A percentile compares a stretch with the other conserved stretches of the same genome.
Conservation (phyloP, 2,888 invertebrate species). For the Lysandra bellargus region DNA sequence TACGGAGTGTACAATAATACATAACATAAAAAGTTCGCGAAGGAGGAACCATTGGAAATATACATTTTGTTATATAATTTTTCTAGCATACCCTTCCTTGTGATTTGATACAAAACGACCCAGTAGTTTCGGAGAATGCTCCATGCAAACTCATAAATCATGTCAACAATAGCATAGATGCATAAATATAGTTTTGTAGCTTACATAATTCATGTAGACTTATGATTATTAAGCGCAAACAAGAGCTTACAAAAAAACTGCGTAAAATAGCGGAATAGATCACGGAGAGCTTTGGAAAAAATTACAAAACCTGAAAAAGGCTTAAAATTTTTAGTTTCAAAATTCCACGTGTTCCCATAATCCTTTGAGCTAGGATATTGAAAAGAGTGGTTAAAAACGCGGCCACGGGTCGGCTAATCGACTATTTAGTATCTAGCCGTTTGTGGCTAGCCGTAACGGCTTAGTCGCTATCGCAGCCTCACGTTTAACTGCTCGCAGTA, state of each 20-base stretch:
- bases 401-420: not conserved
- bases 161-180: too few species aligned
- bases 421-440: slow-evolving; percentile 8
- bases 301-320: too few species aligned
- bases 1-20: too few species aligned
- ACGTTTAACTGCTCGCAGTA: not conserved
- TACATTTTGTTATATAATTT: too few species aligned
- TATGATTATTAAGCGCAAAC: not conserved
- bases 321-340: not conserved
- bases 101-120: too few species aligned
- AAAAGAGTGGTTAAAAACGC: not conserved
- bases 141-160: not conserved
- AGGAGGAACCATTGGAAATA: too few species aligned
- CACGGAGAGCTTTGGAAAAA: not conserved
- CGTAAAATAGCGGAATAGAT: not conserved
- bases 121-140: not conserved
- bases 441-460: slow-evolving; percentile 19
- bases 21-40: too few species aligned
- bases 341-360: not conserved
- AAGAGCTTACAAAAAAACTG: not conserved
- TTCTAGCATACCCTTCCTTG: too few species aligned
- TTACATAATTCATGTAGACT: not conserved
- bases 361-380: slow-evolving; percentile 16
- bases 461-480: not conserved
- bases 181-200: too few species aligned